These are phyloP conservation scores for Plectrocnemia conspersa DNA, from an alignment of 1,140 invertebrate genomes.

Conservation along the genomic window DNA sequence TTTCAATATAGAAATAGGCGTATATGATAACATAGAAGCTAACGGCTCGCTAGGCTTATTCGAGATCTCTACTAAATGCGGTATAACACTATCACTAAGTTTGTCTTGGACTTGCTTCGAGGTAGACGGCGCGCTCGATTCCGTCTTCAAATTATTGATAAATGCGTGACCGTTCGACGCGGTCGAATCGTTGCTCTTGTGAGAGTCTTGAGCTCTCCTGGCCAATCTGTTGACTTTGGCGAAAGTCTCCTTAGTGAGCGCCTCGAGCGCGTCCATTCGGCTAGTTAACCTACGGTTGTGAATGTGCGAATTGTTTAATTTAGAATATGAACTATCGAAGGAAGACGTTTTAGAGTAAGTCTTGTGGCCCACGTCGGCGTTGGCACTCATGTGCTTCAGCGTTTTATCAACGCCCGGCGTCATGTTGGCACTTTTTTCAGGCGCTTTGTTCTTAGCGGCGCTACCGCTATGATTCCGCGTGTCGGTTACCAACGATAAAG, in stretches of 20 bases:
- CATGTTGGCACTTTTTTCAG: conserved; percentile 8
- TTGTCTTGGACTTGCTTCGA: too few species aligned
- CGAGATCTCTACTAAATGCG: conserved; percentile 42
- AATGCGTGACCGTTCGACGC: conserved; percentile 10
- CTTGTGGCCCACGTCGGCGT: conserved; percentile 24
- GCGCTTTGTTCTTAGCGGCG: not conserved
- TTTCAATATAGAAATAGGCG: conserved; percentile 72
- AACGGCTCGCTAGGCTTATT: conserved; percentile 38
- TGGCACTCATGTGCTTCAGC: conserved; percentile 13
- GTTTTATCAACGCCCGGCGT: conserved; percentile 21
- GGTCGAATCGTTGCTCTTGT: not conserved
- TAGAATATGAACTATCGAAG: conserved; percentile 27
- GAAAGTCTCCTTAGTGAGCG: conserved; percentile 62
- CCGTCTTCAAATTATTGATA: too few species aligned
- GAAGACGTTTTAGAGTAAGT: conserved; percentile 27
- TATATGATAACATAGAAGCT: conserved; percentile 46
- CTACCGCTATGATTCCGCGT: conserved; percentile 15
- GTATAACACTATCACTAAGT: conserved; percentile 5
- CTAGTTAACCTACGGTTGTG: conserved; percentile 50
- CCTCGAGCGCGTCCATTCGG: conserved; percentile 59
- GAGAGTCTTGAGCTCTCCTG: conserved; percentile 40
- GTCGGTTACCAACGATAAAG: conserved; percentile 21
- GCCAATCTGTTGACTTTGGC: conserved; percentile 61
- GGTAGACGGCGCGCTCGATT: too few species aligned
- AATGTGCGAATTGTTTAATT: conserved; percentile 18